Percentiles rank a stretch among this genome's conserved stretches.
These are phyloP conservation scores for Neoaliturus tenellus DNA, from an alignment of 2,888 invertebrate genomes.

Conservation along the genomic window DNA sequence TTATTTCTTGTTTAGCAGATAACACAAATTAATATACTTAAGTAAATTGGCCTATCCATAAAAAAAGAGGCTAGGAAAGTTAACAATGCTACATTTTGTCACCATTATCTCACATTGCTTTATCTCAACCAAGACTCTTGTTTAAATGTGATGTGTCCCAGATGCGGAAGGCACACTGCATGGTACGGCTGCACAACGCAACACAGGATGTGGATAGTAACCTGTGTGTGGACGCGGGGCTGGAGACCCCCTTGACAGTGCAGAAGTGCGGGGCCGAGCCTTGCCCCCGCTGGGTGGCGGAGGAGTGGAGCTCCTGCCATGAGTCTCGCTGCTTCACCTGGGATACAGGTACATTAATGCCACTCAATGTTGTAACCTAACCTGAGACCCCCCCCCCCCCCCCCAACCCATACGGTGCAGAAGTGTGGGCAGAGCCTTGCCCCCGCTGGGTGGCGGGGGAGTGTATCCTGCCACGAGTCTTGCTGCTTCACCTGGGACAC, in stretches of 20 bases:
- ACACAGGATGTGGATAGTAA: conserved; percentile 79
- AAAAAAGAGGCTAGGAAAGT: no score
- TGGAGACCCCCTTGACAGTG: conserved; percentile 79
- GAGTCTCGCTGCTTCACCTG: conserved; percentile 85
- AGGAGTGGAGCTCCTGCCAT: conserved; percentile 84
- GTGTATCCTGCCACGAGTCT: conserved; percentile 86
- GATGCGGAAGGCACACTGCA: conserved; percentile 83
- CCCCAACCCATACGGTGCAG: conserved; percentile 74
- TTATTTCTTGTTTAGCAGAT: no score
- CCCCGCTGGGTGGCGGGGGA: conserved; percentile 82
- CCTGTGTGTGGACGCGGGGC: conserved; percentile 83
- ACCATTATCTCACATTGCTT: no score
- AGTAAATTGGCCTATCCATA: no score
- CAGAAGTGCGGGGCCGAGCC: conserved; percentile 81
- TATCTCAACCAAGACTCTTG: no score
- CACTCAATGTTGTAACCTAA: conserved; percentile 84
- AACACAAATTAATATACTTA: no score
- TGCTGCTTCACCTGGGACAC: conserved; percentile 86
- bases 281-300: conserved; percentile 84
- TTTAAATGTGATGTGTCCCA: conserved; percentile 72
- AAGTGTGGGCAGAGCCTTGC: conserved; percentile 82
- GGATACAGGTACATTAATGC: conserved; percentile 78
- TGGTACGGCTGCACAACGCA: conserved; percentile 78
- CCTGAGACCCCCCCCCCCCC: conserved; percentile 77
- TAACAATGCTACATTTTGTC: no score